A percentile compares a stretch with the other conserved stretches of the same genome.
phyloP scores from a whole-genome alignment of 2,888 invertebrate species.

The Pemphredon lugubris region DNA sequence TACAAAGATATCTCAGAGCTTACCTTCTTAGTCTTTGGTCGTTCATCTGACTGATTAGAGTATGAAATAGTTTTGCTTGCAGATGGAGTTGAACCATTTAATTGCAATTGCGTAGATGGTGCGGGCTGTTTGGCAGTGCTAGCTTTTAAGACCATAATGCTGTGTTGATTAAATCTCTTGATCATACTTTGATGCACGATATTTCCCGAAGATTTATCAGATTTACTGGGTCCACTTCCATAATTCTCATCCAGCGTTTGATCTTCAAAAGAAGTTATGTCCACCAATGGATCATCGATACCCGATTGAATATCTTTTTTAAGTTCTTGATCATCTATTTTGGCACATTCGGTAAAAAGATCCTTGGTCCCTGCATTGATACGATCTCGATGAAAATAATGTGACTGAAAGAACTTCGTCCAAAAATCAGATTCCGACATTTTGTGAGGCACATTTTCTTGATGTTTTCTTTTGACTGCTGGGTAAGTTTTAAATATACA shows the following conservation, averaged over 20 bases:
- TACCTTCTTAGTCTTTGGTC: conserved; percentile 79
- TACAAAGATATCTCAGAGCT: conserved; percentile 2
- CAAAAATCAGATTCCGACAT: conserved; percentile 98
- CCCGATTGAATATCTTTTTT: conserved; percentile 90
- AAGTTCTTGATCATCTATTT: conserved; percentile 93
- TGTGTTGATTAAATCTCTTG: conserved; percentile 98
- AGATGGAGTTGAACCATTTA: conserved; percentile 76
- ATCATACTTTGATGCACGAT: conserved; percentile 95
- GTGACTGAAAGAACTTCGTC: conserved; percentile 99
- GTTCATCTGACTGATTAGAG: conserved; percentile 60
- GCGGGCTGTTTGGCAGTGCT: conserved; percentile 73
- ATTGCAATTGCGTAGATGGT: conserved; percentile 69
- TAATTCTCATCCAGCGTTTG: conserved; percentile 86
- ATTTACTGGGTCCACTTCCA: conserved; percentile 79
- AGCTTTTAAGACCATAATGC: conserved; percentile 91
- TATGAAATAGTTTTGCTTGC: conserved; percentile 67
- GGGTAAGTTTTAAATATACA: conserved; percentile 99
- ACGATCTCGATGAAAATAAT: conserved; percentile 98
- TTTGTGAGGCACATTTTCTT: conserved; percentile 97
- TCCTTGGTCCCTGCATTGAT: conserved; percentile 95
- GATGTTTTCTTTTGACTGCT: conserved; percentile 97
- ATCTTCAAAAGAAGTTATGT: conserved; percentile 92
- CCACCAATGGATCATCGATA: conserved; percentile 91
- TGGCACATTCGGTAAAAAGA: conserved; percentile 98
- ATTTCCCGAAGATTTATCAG: conserved; percentile 83